Conservation (phyloP, 2,888 invertebrate species). For the Sarcophaga carnaria region DNA sequence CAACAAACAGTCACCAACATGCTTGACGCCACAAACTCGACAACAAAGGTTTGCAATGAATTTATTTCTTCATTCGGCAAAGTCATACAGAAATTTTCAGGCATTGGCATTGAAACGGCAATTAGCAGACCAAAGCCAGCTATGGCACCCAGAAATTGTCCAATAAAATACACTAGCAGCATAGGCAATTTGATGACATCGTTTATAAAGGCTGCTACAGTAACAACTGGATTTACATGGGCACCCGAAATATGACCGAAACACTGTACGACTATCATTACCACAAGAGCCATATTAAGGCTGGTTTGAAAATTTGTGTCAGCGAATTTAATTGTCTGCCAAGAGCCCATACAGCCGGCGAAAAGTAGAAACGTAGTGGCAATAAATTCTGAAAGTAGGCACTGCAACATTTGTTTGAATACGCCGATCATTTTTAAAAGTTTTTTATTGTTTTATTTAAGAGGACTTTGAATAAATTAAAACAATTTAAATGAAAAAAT, state of each 20-base stretch:
- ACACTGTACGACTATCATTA: constrained; percentile 41
- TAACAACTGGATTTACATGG: constrained; percentile 54
- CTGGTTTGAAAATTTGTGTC: constrained; percentile 23
- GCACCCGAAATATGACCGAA: constrained; percentile 55
- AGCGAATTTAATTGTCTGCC: constrained; percentile 12
- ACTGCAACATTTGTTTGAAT: not conserved
- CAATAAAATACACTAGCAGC: constrained; percentile 26
- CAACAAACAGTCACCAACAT: constrained; percentile 35
- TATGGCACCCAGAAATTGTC: constrained; percentile 38
- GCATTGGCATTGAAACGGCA: constrained; percentile 3
- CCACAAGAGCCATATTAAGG: constrained; percentile 39
- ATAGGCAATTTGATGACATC: constrained; percentile 20
- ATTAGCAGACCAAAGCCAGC: constrained; percentile 42
- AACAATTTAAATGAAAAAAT: not conserved
- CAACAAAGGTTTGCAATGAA: constrained; percentile 1
- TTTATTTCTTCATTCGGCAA: constrained; percentile 25
- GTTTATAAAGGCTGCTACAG: constrained; percentile 40
- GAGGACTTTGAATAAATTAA: not conserved
- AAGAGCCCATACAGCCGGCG: constrained; percentile 43
- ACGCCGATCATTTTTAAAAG: not conserved
- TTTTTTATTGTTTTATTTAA: not conserved
- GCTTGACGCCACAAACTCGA: constrained; percentile 29
- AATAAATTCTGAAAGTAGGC: constrained; percentile 47
- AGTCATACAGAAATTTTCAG: constrained; percentile 28
- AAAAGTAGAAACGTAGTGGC: constrained; percentile 47